These are phyloP conservation scores for Sardina pilchardus DNA, from an alignment of 2,113 vertebrate genomes.

Conservation along the genomic window DNA sequence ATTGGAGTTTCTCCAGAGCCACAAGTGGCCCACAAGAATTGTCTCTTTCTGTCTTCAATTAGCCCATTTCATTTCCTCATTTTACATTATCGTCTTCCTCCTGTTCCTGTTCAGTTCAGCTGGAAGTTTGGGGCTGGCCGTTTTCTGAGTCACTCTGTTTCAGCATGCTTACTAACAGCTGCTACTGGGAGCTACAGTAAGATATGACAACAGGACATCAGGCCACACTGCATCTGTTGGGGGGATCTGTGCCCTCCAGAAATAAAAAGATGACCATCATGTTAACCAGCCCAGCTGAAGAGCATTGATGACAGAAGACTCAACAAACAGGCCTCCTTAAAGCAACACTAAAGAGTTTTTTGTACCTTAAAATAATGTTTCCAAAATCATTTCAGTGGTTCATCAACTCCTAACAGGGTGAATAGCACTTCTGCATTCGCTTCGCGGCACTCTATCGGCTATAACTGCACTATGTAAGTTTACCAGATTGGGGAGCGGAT, in stretches of 20 bases:
- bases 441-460: no score
- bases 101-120: background rate
- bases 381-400: no score
- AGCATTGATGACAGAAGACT: background rate
- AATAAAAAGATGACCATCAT: background rate
- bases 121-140: background rate
- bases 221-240: background rate
- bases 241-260: background rate
- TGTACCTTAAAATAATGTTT: no score
- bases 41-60: background rate
- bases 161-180: background rate
- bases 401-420: no score
- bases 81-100: background rate
- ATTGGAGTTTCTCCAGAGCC: background rate
- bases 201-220: background rate
- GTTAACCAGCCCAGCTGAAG: background rate
- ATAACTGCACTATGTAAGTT: no score
- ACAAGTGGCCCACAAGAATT: background rate
- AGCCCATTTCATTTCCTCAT: background rate
- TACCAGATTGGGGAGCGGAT: no score
- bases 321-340: background rate
- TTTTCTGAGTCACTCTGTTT: background rate
- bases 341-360: no score
- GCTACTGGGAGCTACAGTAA: background rate
- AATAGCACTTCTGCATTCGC: no score